Evolutionary conservation across 2,888 invertebrate genomes (phyloP).

Genomic region (Cyrtodaria siliqua): DNA sequence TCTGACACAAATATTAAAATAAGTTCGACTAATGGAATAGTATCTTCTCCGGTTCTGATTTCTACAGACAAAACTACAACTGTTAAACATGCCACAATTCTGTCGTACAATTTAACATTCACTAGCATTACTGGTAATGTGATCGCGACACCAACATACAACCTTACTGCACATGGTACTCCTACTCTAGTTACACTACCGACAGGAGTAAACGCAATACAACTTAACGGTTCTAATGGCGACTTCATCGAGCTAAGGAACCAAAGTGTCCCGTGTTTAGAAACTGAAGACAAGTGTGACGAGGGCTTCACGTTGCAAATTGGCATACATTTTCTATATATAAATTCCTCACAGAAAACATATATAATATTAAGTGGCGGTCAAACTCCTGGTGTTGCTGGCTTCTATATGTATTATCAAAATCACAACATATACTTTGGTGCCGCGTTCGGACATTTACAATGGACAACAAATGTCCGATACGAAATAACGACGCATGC

Average conservation of each 20-base stretch:
- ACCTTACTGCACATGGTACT: slow-evolving; percentile 12
- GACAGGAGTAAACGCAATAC: not conserved
- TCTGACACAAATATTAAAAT: no score
- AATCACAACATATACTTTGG: slow-evolving; percentile 20
- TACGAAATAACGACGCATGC: slow-evolving; percentile 21
- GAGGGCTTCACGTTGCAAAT: slow-evolving; percentile 10
- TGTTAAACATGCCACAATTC: no score
- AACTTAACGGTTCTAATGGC: not conserved
- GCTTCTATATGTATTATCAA: slow-evolving; percentile 15
- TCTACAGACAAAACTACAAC: no score
- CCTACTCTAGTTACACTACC: not conserved
- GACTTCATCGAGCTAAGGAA: slow-evolving; percentile 15
- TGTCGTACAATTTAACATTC: slow-evolving; percentile 63
- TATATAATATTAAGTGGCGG: not conserved
- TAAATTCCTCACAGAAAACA: not conserved
- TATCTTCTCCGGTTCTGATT: no score
- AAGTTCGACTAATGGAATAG: no score
- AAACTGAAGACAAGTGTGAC: not conserved
- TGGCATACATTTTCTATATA: slow-evolving; percentile 1
- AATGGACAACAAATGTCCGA: not conserved
- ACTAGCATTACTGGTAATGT: slow-evolving; percentile 62
- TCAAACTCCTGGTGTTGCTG: not conserved
- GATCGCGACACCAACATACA: slow-evolving; percentile 63
- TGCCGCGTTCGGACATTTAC: not conserved
- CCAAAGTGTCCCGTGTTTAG: not conserved